Conservation (phyloP, 2,113 vertebrate species). For the Zosterops borbonicus region DNA sequence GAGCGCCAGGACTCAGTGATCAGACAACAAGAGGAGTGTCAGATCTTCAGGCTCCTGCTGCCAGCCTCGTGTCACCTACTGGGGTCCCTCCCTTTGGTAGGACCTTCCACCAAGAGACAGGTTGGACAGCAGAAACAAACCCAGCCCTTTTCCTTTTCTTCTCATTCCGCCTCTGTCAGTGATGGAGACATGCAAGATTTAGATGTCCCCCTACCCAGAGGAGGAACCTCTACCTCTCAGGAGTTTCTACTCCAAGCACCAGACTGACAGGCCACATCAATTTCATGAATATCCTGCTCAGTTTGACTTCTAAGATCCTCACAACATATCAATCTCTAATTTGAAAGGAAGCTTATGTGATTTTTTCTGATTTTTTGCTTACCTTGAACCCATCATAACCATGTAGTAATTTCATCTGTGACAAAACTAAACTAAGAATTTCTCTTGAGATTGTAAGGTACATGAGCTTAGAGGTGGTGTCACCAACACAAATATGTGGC, state of each 20-base stretch:
- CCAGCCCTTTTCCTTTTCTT: not conserved
- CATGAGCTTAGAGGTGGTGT: not conserved
- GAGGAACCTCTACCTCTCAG: not conserved
- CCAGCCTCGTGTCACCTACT: not conserved
- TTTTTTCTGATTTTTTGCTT: not conserved
- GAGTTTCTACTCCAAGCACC: not conserved
- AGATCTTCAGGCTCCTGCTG: not conserved
- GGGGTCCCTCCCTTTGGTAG: not conserved
- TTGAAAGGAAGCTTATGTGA: not conserved
- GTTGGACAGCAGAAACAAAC: not conserved
- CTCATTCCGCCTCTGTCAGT: not conserved
- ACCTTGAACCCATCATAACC: not conserved
- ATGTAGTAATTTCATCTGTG: not conserved
- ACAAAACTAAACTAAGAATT: not conserved
- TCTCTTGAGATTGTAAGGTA: not conserved
- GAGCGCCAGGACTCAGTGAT: not conserved
- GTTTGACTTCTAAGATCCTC: not conserved
- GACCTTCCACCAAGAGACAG: not conserved
- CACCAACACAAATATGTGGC: not conserved
- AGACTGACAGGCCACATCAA: not conserved
- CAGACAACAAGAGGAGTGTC: not conserved
- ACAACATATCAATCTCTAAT: not conserved
- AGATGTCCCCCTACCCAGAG: not conserved
- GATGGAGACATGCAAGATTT: not conserved
- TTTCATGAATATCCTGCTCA: not conserved